These are phyloP conservation scores for Matsumurasca onukii DNA, from an alignment of 1,140 invertebrate species.

Conservation along the genomic window DNA sequence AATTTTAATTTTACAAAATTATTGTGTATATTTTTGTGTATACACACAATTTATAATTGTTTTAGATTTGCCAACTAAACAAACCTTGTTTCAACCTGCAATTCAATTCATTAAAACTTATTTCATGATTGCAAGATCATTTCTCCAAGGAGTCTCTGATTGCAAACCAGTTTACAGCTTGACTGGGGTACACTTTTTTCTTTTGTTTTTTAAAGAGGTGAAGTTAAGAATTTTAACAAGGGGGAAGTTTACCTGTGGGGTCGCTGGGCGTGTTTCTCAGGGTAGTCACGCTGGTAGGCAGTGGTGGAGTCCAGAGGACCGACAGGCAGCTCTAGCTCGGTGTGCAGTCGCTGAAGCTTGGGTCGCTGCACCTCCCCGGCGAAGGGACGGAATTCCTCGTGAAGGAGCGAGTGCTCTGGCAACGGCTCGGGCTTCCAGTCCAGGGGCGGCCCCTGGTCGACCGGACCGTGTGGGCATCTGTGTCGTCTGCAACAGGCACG, in stretches of 20 bases:
- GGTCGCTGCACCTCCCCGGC: conserved; percentile 42
- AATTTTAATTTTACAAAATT: too few relatives aligned
- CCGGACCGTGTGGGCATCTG: conserved; percentile 51
- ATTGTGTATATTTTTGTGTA: too few relatives aligned
- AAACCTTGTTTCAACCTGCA: too few relatives aligned
- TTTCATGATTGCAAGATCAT: too few relatives aligned
- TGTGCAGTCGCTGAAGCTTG: conserved; percentile 42
- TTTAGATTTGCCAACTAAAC: too few relatives aligned
- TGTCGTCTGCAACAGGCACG: conserved; percentile 53
- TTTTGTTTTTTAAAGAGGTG: too few relatives aligned
- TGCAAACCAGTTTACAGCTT: too few relatives aligned
- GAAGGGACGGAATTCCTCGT: conserved; percentile 42
- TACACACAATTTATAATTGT: too few relatives aligned
- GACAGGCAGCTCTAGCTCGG: conserved; percentile 44
- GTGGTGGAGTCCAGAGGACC: conserved; percentile 56
- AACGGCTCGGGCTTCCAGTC: conserved; percentile 33
- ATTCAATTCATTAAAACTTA: too few relatives aligned
- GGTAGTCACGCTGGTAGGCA: conserved; percentile 64
- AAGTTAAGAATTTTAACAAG: too few relatives aligned
- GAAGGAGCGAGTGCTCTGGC: conserved; percentile 38
- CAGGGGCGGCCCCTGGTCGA: conserved; percentile 45
- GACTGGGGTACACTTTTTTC: too few relatives aligned
- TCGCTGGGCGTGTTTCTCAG: conserved; percentile 59
- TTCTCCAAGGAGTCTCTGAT: too few relatives aligned
- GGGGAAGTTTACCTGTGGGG: conserved; percentile 40